Percentiles rank a stretch among this genome's conserved stretches.
Evolutionary conservation across 2,888 invertebrate genomes (phyloP).

Genomic region (Syrista parreyssii): DNA sequence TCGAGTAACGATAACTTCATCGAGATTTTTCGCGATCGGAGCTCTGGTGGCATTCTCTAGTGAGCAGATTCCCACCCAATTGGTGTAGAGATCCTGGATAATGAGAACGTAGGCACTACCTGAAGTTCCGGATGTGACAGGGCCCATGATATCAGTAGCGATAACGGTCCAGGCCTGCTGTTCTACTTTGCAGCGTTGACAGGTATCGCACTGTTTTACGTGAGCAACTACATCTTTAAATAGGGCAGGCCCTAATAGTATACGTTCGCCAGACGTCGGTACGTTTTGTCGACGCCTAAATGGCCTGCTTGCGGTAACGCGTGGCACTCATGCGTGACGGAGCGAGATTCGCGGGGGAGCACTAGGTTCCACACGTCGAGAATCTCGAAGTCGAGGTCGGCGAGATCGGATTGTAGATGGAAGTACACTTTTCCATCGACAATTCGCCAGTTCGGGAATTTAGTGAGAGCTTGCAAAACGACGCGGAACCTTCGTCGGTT

Average conservation of each 20-base stretch:
- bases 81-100: background rate
- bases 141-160: too few relatives aligned
- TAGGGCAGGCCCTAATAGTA: constrained; percentile 24
- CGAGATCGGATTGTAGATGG: background rate
- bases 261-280: too few relatives aligned
- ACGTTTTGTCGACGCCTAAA: constrained; percentile 23
- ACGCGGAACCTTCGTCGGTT: constrained; percentile 5
- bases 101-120: background rate
- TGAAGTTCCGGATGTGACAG: background rate
- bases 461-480: background rate
- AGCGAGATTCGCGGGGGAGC: background rate
- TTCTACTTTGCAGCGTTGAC: too few relatives aligned
- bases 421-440: constrained; percentile 7
- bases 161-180: too few relatives aligned
- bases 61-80: background rate
- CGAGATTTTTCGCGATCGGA: background rate
- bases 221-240: constrained; percentile 42
- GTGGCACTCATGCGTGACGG: constrained; percentile 5
- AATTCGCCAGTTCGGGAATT: constrained; percentile 10
- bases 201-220: background rate
- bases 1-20: background rate
- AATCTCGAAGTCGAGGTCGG: background rate
- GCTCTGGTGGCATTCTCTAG: background rate
- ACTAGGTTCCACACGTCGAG: constrained; percentile 14
- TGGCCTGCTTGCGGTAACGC: constrained; percentile 31